Base-by-base conservation (phyloP, 2,113 vertebrate species). In the Corythoichthys haematopterus region DNA sequence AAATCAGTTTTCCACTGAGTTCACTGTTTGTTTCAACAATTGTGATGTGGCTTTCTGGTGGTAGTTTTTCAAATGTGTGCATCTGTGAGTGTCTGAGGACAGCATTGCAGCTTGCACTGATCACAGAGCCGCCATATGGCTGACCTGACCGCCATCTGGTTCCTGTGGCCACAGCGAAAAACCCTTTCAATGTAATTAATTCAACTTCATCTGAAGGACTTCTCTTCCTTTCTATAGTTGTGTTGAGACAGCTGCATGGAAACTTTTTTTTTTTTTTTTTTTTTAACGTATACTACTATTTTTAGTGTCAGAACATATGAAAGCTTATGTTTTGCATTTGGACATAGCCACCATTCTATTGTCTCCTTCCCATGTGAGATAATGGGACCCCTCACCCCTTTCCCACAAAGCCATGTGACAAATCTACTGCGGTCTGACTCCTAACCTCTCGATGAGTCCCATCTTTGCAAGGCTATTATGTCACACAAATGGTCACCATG, bases 71-170 rank as follows among this genome's bases (percentile, higher is more conserved):
- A 36, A 57, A 36, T 57, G 47, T 50, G 13, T 8, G 6, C 40
- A 8, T 50, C 14, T 50, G 13, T 16, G 47, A 50, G 47, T 81
- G 88, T 38, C 28, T 3, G 6, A 16, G 28, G 53, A 16, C 59
- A 14, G 61, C 3, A 71, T 67, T 78, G 78, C 75, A 76, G 62
- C 1, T 12, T 46, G 64, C 78, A 55, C 78, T 83, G 77, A 80
- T 80, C 73, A 72, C 72, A 67, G 66, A 69, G 79, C 6, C 33
- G 68, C 84, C 86, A 88, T 88, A 86, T 90, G 89, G 81, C 75
- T 53, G 73, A 77, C 62, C 64, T 64, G 72, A 64, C 73, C 70
- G 74, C 72, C 62, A 28, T 69, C 66, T 73, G 72, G 61, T 83
- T 36, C 82, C 83, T 84, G 77, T 88, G 85, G 82, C 74, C 84